These are phyloP conservation scores for Drosophila erecta DNA, from an alignment of 1,140 invertebrate species.

Conservation along the genomic window DNA sequence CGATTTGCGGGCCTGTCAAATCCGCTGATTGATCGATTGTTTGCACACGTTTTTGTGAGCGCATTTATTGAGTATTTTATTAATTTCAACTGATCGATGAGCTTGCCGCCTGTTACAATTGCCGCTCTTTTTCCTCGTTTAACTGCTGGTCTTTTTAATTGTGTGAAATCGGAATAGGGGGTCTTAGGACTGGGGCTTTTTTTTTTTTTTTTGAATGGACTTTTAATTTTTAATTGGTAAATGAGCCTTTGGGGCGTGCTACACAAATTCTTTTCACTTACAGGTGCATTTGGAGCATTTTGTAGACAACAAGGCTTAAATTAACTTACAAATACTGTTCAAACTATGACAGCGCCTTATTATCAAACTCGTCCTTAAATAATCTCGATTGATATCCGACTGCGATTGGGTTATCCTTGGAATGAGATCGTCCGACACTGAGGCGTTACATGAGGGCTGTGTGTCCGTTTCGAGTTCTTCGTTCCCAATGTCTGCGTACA, in stretches of 20 bases:
- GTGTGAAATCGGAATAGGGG: conserved; percentile 14
- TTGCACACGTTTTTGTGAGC: conserved; percentile 83
- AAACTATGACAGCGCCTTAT: not conserved
- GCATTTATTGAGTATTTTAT: conserved; percentile 83
- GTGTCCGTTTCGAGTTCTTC: not conserved
- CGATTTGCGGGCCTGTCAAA: conserved; percentile 74
- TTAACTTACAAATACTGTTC: not conserved
- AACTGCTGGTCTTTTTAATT: conserved; percentile 37
- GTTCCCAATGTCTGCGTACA: not conserved
- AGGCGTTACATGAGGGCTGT: not conserved
- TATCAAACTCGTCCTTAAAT: not conserved
- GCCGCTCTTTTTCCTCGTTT: conserved; percentile 8
- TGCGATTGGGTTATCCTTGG: not conserved
- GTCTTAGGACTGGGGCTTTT: not conserved
- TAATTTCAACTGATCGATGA: conserved; percentile 83
- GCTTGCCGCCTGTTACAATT: conserved; percentile 27
- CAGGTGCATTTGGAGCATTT: too few species aligned
- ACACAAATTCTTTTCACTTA: too few species aligned
- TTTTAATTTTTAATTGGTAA: not conserved
- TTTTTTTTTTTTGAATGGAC: conserved; percentile 3
- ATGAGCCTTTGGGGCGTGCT: too few species aligned
- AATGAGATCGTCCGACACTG: not conserved
- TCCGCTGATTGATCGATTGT: conserved; percentile 81
- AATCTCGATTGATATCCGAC: not conserved
- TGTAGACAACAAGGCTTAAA: too few species aligned